Base-by-base conservation (phyloP, 2,888 invertebrate genomes). In the Synanthedon myopaeformis region DNA sequence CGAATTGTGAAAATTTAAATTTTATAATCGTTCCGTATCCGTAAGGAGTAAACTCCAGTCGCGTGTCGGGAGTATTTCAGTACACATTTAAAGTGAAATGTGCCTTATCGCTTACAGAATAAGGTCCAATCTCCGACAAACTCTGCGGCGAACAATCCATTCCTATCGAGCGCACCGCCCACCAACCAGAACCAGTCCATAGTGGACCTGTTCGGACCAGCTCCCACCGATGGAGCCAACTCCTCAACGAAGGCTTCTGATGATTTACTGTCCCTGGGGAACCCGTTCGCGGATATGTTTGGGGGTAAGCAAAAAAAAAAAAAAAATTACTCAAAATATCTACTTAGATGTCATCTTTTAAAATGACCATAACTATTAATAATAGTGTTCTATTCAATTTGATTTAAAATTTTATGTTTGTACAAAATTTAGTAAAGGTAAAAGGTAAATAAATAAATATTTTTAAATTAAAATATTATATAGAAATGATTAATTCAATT, bases 211-310 rank as follows among this genome's bases (percentile, higher is more conserved):
- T 95, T 96, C 73, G 92, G 93, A 41, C 88, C 91, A 1, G 85
- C 90, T 4, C 85, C 90, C 0, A 73, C 79, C 0, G 85, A 87
- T 54, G 67, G 72, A n/a, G 64, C 66, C 3, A 60, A 69, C 1
- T 64, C 66, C 3, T 59, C 70, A 1, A 75, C 79, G 58, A 95
- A 92, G 81, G 94, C 96, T 19, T 96, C 96, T 12, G 97, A 97
- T 69, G 96, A 97, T 82, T 87, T 97, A 61, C 89, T 97, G 54
- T 93, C 96, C 68, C 89, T 97, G 60, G 94, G 94, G 50, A 97
- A 97, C 88, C 97, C 97, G 10, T 98, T 97, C 76, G 94, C 95
- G 42, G 94, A 95, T 70, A 93, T 94, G 91, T 94, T 94, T 72
- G 90, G 91, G 62, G 89, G 89, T 88, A 65, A 74, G 75, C 13